phyloP scores from a whole-genome alignment of 2,888 invertebrate genomes.

The Pammene aurita region DNA sequence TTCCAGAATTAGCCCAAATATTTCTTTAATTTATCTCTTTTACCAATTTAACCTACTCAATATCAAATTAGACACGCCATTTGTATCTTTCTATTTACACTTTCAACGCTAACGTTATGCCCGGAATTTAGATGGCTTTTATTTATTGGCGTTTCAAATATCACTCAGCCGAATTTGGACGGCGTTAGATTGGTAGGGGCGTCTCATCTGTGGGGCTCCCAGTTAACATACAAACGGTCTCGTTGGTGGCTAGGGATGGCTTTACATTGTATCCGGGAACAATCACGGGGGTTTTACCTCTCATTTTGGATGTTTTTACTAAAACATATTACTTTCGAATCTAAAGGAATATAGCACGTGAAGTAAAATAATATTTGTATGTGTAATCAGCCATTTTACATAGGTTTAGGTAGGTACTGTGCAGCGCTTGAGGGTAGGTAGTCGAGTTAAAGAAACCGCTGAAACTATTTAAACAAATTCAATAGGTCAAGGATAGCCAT shows the following conservation, averaged over 20 bases:
- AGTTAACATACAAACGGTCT: conserved; percentile 63
- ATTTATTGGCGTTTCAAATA: conserved; percentile 64
- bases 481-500: too few species aligned
- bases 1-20: background rate
- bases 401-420: too few species aligned
- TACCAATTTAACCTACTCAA: background rate
- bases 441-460: too few species aligned
- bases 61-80: conserved; percentile 3
- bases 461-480: too few species aligned
- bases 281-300: background rate
- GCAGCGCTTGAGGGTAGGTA: too few species aligned
- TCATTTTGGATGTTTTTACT: background rate
- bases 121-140: conserved; percentile 48
- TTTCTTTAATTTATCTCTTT: conserved; percentile 4
- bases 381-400: too few species aligned
- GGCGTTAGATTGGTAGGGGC: conserved; percentile 62
- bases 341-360: background rate
- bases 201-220: conserved; percentile 58
- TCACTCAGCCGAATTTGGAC: conserved; percentile 58
- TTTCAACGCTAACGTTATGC: conserved; percentile 43
- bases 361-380: too few species aligned
- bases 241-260: conserved; percentile 61
- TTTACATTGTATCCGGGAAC: conserved; percentile 4
- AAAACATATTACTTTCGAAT: background rate
- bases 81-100: conserved; percentile 31